phyloP scores from a whole-genome alignment of 2,888 invertebrate species.

The Ommatoiulus sabulosus region DNA sequence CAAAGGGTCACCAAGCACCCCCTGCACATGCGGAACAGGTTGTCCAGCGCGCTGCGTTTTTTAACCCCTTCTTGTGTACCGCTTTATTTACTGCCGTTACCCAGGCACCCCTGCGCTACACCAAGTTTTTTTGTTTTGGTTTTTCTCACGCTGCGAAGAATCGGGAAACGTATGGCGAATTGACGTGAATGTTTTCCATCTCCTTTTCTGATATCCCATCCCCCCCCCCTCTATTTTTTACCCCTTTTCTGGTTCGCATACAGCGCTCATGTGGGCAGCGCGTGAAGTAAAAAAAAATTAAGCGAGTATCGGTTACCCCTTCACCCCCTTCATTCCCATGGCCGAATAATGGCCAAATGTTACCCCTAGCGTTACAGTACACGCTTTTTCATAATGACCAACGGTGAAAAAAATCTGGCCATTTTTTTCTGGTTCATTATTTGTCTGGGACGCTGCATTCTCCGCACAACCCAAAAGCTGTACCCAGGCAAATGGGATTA shows the following conservation, averaged over 20 bases:
- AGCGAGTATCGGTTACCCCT: not conserved
- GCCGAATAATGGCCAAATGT: not conserved
- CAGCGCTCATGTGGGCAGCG: not conserved
- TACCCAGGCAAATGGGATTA: conserved; percentile 30
- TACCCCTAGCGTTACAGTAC: not conserved
- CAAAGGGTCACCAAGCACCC: not conserved
- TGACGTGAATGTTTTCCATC: not conserved
- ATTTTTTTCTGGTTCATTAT: not conserved
- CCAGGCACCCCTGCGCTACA: not conserved
- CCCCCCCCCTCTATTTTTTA: not conserved
- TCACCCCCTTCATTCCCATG: not conserved
- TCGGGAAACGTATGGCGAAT: not conserved
- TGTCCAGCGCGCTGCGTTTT: not conserved
- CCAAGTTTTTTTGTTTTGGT: not conserved
- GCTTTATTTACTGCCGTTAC: conserved; percentile 10
- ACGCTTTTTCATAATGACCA: not conserved
- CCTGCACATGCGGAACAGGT: not conserved
- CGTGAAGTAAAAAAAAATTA: not conserved
- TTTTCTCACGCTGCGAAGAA: not conserved
- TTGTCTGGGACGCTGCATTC: not conserved
- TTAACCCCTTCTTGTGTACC: not conserved
- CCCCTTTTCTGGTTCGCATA: not conserved
- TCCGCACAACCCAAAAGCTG: not conserved
- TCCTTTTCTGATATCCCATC: no score
- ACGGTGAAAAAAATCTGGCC: not conserved